phyloP scores from a whole-genome alignment of 2,797 vertebrate species.

The Argentina silus region DNA sequence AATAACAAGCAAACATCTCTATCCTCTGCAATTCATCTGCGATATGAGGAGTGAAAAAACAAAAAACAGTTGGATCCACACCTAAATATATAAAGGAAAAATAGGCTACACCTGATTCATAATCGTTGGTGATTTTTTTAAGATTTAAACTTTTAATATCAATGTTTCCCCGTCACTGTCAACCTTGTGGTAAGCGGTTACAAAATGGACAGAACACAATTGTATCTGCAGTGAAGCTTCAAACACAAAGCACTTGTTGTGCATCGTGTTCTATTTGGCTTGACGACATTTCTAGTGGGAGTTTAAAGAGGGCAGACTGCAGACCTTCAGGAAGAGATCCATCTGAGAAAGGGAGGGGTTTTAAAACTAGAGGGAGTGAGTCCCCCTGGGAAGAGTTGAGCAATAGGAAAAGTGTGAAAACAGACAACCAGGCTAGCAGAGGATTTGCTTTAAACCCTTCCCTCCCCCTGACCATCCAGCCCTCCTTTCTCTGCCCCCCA shows the following conservation, averaged over 20 bases:
- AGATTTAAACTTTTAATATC: background rate
- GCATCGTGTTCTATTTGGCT: background rate
- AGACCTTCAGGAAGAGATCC: background rate
- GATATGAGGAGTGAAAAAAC: background rate
- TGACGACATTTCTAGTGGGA: background rate
- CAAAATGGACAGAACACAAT: background rate
- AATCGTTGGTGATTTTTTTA: background rate
- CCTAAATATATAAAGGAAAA: too few species aligned
- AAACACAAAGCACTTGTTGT: too few species aligned
- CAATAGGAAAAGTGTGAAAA: background rate
- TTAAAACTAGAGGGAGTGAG: background rate
- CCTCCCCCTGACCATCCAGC: background rate
- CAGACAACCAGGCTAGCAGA: background rate
- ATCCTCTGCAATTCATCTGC: background rate
- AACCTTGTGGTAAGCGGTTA: background rate
- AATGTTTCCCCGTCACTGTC: background rate
- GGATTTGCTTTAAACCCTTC: background rate
- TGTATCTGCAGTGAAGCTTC: background rate
- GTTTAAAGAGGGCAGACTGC: background rate
- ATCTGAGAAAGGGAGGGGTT: background rate
- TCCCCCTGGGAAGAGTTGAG: background rate
- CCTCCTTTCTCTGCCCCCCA: too few species aligned
- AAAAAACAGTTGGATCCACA: background rate
- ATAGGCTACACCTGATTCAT: too few species aligned
- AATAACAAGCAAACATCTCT: background rate